Base-by-base conservation (phyloP, 2,113 vertebrate species). In the Tor tambroides region DNA sequence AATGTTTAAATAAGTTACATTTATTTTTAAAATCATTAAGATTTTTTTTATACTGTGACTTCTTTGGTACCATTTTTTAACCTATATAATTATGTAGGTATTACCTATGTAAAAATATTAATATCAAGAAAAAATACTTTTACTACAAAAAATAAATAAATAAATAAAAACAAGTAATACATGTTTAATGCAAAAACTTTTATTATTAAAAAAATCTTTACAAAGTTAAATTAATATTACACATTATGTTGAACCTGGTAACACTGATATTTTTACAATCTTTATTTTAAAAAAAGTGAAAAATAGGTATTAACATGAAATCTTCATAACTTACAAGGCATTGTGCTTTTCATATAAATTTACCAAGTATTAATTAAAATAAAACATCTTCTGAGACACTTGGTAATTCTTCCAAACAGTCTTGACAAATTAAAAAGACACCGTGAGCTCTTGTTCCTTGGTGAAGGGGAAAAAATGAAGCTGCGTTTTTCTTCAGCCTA, bases 231-330 rank as follows among this genome's bases (percentile, higher is more conserved):
- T 54, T 15, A 72, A 46, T 2, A 74, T 46, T n/a, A 46, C 23
- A 76, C 72, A 76, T n/a, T 41, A 12, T 5, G 5, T 6, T 75
- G n/a, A 75, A 75, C 72, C 9, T 38, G 17, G 19, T 21, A 72
- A 38, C 32, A 71, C 17, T 35, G 30, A 54, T 56, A 79, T 56
- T 56, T 79, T 74, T 91, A 93, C 88, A 93, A 89, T n/a, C 89
- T 89, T 85, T 92, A 69, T 91, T 93, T 90, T 93, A 71, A 23
- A 17, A 43, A 5, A 46, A 46, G 2, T 14, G 26, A 46, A 76
- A 49, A 46, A 15, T 46, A 76, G 12, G 5, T 15, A 35, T 80
- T 63, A 59, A 63, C 35, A 80, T 17, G 2, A 38, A 11, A 5
- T 4, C 28, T 12, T 35, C 10, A 56, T 28, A 9, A 75, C 11